Base-by-base conservation (phyloP, 2,797 vertebrate genomes). In the Alosa sapidissima region DNA sequence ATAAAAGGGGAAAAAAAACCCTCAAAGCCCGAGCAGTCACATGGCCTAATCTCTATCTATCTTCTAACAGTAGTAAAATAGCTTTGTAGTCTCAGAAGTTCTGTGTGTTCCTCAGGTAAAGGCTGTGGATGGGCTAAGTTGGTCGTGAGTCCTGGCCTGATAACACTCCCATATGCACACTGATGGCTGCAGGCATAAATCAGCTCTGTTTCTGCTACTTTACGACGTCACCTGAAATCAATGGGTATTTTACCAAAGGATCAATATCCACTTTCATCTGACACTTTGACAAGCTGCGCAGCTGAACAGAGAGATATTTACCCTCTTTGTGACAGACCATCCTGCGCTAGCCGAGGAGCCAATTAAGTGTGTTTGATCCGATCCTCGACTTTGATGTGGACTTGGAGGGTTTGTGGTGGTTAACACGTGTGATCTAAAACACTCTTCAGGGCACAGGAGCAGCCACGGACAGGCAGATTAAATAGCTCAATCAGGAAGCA, bases 351-450 rank as follows among this genome's bases (percentile, higher is more conserved):
- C 52, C 16, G 52, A 19, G 52, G 13, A 19, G 14, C 19, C 5
- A 58, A 58, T 58, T n/a, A 58, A 6, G 2, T 5, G 4, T 21
- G 55, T n/a, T 58, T n/a, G 55, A 58, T 21, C 55, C 1, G 55
- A 58, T 21, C 55, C 52, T 41, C 3, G 72, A 45, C 19, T 78
- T 47, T 21, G 16, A 6, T 4, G 11, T 36, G 68, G 68, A 72
- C 16, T 41, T 36, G 41, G 72, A 78, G 36, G 41, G 21, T 9
- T 5, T 4, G 5, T 5, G 14, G 36, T 14, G 36, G 45, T 45
- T 36, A 78, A 47, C 14, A 78, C 8, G 36, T 72, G 13, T 78
- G 72, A 78, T 78, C 47, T 78, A 47, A 78, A 78, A 36, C 72
- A 16, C 41, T 47, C 36, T 16, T 41, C 33, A 5, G n/a, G 19